Evolutionary conservation across 1,140 invertebrate genomes (phyloP).

Genomic region (Telenomus remus): DNA sequence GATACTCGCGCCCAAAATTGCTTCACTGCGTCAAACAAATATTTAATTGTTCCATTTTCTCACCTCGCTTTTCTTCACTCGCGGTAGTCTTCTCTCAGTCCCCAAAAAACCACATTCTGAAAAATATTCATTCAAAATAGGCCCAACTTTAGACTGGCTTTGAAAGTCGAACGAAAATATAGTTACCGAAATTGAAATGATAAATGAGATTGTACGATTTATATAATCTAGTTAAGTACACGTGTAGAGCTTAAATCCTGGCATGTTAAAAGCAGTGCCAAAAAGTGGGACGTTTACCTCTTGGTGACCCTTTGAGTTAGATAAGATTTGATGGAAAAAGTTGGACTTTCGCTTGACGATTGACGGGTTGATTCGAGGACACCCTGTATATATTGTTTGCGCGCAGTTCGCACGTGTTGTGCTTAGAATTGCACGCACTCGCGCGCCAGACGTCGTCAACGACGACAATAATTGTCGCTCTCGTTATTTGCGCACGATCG

Average conservation of each 20-base stretch:
- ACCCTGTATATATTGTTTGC: slow-evolving; percentile 18
- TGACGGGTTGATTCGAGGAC: slow-evolving; percentile 37
- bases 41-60: slow-evolving; percentile 18
- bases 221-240: slow-evolving; percentile 4
- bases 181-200: too few species aligned
- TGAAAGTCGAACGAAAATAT: too few species aligned
- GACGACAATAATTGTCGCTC: slow-evolving; percentile 47
- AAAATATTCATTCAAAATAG: too few species aligned
- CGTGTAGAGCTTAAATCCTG: slow-evolving; percentile 19
- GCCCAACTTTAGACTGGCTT: too few species aligned
- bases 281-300: slow-evolving; percentile 42
- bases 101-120: too few species aligned
- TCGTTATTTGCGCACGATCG: slow-evolving; percentile 55
- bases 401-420: slow-evolving; percentile 54
- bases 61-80: not conserved
- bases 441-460: slow-evolving; percentile 32
- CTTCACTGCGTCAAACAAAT: slow-evolving; percentile 1
- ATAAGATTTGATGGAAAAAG: too few species aligned
- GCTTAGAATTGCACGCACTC: slow-evolving; percentile 48
- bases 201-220: slow-evolving; percentile 1
- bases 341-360: slow-evolving; percentile 32
- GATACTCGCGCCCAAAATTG: slow-evolving; percentile 22
- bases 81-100: too few species aligned
- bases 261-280: slow-evolving; percentile 8
- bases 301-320: not conserved